Conservation (phyloP, 1,140 invertebrate genomes). For the Chlorops oryzae region DNA sequence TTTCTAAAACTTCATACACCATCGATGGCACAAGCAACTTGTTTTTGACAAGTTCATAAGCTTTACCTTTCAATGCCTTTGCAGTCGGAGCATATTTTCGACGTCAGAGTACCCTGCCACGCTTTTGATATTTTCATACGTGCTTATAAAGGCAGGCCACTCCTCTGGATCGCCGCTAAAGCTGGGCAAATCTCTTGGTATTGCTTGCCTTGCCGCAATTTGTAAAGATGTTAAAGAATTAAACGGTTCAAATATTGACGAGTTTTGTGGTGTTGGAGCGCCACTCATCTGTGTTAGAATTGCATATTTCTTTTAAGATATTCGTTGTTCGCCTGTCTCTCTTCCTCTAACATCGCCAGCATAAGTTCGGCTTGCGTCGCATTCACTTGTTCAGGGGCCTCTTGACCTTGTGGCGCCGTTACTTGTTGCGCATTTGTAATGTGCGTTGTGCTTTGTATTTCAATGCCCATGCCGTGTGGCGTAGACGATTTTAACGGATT, state of each 20-base stretch:
- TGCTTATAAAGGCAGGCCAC: constrained; percentile 9
- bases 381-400: too few relatives aligned
- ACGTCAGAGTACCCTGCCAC: too few relatives aligned
- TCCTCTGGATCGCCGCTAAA: constrained; percentile 10
- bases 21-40: not conserved
- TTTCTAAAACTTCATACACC: constrained; percentile 9
- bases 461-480: too few relatives aligned
- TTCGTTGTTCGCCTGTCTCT: constrained; percentile 2
- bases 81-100: too few relatives aligned
- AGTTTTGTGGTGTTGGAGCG: not conserved
- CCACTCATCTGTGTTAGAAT: not conserved
- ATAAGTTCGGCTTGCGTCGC: too few relatives aligned
- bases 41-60: constrained; percentile 2
- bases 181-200: not conserved
- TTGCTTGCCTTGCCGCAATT: constrained; percentile 3
- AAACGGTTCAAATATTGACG: too few relatives aligned
- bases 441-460: too few relatives aligned
- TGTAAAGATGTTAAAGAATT: constrained; percentile 2
- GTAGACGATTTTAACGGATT: too few relatives aligned
- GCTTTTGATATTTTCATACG: constrained; percentile 4
- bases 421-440: too few relatives aligned
- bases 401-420: too few relatives aligned
- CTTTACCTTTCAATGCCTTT: not conserved
- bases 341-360: constrained; percentile 7
- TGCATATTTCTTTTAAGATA: constrained; percentile 8